Evolutionary conservation across 2,797 vertebrate species (phyloP).

Genomic region (Gymnoscopelus microlampas): DNA sequence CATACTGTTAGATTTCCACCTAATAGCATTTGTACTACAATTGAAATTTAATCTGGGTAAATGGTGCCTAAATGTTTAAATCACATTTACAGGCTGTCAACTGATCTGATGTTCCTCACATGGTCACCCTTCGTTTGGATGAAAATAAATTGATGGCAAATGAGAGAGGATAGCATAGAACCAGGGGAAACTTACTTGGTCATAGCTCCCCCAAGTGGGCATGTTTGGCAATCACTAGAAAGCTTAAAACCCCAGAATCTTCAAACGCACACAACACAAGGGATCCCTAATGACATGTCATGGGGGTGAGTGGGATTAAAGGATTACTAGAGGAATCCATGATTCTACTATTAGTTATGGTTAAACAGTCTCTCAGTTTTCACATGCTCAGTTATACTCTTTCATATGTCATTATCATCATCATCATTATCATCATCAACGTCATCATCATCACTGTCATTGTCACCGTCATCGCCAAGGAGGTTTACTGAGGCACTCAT

Average conservation of each 20-base stretch:
- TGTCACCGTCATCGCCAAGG: constrained; percentile 47
- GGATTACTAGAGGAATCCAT: constrained; percentile 43
- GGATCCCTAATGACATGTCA: constrained; percentile 34
- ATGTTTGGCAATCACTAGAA: constrained; percentile 25
- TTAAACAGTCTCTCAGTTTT: constrained; percentile 26
- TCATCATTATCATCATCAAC: constrained; percentile 5
- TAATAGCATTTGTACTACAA: constrained; percentile 83
- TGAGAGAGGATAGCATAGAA: constrained; percentile 70
- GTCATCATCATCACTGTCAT: constrained; percentile 53
- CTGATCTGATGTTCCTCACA: constrained; percentile 84
- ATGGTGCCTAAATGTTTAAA: constrained; percentile 85
- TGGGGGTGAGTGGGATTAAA: constrained; percentile 43
- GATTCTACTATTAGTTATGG: constrained; percentile 46
- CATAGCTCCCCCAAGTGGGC: constrained; percentile 76
- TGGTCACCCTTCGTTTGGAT: constrained; percentile 84
- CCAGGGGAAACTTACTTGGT: constrained; percentile 52
- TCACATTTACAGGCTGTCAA: constrained; percentile 85
- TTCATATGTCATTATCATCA: constrained; percentile 45
- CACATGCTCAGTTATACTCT: constrained; percentile 22
- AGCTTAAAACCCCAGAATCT: constrained; percentile 2
- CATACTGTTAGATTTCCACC: constrained; percentile 74
- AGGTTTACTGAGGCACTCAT: no score
- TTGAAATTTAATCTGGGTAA: constrained; percentile 83
- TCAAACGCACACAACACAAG: constrained; percentile 13
- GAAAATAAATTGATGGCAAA: constrained; percentile 80